Percentiles rank a stretch among this genome's conserved stretches.
Conservation (phyloP, 2,888 invertebrate genomes). For the Drosophila formosana region DNA sequence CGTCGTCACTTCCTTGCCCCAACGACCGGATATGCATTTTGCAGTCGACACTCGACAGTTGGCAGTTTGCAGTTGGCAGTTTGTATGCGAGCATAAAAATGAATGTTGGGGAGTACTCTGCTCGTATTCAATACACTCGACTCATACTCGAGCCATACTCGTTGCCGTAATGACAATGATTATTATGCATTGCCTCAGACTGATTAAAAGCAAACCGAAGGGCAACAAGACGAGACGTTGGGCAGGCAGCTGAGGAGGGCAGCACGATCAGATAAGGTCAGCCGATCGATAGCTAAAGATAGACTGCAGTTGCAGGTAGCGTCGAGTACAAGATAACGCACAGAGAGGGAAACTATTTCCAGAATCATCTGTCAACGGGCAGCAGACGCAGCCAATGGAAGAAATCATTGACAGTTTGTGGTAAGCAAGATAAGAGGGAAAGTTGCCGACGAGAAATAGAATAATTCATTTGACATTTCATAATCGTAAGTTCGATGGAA, state of each 20-base stretch:
- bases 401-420: constrained; percentile 35
- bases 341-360: constrained; percentile 10
- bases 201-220: constrained; percentile 63
- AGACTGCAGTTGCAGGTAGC: constrained; percentile 33
- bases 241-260: constrained; percentile 1
- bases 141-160: background rate
- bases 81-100: constrained; percentile 49
- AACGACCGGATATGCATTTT: constrained; percentile 75
- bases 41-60: constrained; percentile 34
- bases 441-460: constrained; percentile 12
- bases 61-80: constrained; percentile 52
- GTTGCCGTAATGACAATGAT: constrained; percentile 51
- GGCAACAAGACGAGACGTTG: constrained; percentile 26
- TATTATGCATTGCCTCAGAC: constrained; percentile 66
- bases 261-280: constrained; percentile 46
- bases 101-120: constrained; percentile 32
- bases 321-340: background rate
- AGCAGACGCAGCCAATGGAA: constrained; percentile 4
- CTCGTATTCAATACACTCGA: constrained; percentile 5
- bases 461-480: background rate
- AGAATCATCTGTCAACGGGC: constrained; percentile 45
- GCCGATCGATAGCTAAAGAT: constrained; percentile 49
- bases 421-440: constrained; percentile 15
- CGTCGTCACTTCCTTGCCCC: constrained; percentile 62
- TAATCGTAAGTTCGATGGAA: background rate